Conservation (phyloP, 2,797 vertebrate species). For the Schizopygopsis malacanthus region DNA sequence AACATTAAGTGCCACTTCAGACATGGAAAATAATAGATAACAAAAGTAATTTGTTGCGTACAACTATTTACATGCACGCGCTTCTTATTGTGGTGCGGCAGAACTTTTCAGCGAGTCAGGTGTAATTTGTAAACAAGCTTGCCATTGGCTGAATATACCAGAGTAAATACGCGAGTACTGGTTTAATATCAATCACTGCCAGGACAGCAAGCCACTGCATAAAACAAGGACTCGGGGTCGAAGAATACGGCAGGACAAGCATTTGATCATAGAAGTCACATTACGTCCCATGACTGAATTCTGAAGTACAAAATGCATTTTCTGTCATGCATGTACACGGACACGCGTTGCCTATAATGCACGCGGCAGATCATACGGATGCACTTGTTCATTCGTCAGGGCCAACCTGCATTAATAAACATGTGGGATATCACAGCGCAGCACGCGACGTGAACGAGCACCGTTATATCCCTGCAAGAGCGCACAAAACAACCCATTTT, state of each 20-base stretch:
- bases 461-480: background rate
- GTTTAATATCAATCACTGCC: background rate
- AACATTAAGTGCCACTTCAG: too few relatives aligned
- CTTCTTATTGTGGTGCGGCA: background rate
- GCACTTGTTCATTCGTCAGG: slow-evolving; percentile 55
- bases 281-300: background rate
- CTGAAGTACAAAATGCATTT: background rate
- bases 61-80: background rate
- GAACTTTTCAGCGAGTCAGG: slow-evolving; percentile 7
- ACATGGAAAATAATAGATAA: background rate
- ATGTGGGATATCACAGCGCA: slow-evolving; percentile 43
- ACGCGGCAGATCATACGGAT: slow-evolving; percentile 2
- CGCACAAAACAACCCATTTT: background rate
- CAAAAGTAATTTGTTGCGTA: background rate
- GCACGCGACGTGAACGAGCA: slow-evolving; percentile 25
- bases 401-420: slow-evolving; percentile 36
- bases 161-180: background rate
- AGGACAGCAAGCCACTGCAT: background rate
- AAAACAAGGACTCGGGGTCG: background rate
- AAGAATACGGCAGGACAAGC: background rate
- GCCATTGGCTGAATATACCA: background rate
- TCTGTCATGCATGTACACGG: background rate
- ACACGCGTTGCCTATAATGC: background rate
- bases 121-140: slow-evolving; percentile 12
- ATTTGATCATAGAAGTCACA: background rate